A percentile compares a stretch with the other conserved stretches of the same genome.
Conservation (phyloP, 2,888 invertebrate genomes). For the Eupithecia vulgata region DNA sequence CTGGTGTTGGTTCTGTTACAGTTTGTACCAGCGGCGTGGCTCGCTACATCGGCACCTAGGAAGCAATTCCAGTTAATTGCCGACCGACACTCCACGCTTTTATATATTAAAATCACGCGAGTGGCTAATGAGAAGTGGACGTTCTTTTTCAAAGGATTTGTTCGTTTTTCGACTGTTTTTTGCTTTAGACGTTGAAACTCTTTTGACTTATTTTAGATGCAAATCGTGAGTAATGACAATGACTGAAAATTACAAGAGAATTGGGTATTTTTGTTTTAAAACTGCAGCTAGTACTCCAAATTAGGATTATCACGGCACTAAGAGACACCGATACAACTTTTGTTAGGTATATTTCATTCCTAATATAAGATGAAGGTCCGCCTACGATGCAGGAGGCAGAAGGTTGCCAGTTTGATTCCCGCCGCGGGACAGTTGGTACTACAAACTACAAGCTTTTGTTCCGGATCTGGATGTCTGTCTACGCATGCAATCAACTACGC, state of each 20-base stretch:
- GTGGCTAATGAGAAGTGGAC: slow-evolving; percentile 43
- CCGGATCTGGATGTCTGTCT: not conserved
- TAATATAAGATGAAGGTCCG: not conserved
- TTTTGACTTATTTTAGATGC: slow-evolving; percentile 17
- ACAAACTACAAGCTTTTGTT: not conserved
- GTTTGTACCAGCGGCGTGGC: slow-evolving; percentile 17
- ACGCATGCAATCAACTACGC: no score
- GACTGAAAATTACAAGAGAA: not conserved
- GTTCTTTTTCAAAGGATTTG: slow-evolving; percentile 29
- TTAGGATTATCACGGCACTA: not conserved
- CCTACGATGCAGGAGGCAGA: not conserved
- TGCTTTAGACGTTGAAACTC: slow-evolving; percentile 4
- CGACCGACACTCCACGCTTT: slow-evolving; percentile 45
- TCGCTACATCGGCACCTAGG: slow-evolving; percentile 38
- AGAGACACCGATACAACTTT: not conserved
- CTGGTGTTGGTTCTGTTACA: not conserved
- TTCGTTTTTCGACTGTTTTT: slow-evolving; percentile 17
- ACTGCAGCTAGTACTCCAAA: not conserved
- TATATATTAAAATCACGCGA: slow-evolving; percentile 54
- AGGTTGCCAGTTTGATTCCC: not conserved
- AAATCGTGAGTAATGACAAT: slow-evolving; percentile 15
- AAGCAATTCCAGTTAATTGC: slow-evolving; percentile 53
- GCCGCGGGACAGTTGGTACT: not conserved
- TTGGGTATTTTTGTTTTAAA: not conserved
- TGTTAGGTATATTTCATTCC: not conserved